Evolutionary conservation across 2,797 vertebrate species (phyloP).

Genomic region (Poecile montanus): DNA sequence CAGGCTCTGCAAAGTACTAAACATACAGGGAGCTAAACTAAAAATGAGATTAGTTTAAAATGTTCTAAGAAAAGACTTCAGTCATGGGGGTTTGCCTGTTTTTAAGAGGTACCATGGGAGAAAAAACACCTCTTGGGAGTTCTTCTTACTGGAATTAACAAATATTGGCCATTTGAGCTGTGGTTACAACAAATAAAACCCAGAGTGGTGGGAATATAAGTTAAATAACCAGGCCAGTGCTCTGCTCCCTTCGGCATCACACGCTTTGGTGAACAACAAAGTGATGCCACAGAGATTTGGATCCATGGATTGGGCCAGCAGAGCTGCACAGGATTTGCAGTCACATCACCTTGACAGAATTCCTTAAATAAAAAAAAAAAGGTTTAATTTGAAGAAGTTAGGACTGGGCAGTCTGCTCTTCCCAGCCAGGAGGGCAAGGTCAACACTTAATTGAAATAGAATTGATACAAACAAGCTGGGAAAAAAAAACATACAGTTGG

Average conservation of each 20-base stretch:
- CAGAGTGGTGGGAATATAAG: not conserved
- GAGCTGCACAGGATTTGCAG: not conserved
- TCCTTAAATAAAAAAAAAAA: not conserved
- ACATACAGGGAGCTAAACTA: slow-evolving; percentile 52
- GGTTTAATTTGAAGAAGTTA: not conserved
- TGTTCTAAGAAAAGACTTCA: not conserved
- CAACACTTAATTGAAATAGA: not conserved
- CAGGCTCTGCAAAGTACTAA: slow-evolving; percentile 34
- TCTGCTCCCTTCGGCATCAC: not conserved
- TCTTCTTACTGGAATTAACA: not conserved
- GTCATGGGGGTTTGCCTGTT: not conserved
- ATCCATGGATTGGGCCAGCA: not conserved
- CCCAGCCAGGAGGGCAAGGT: not conserved
- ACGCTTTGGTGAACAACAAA: not conserved
- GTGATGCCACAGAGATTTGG: not conserved
- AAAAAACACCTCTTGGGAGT: not conserved
- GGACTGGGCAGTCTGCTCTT: not conserved
- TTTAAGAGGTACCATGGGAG: not conserved
- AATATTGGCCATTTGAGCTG: not conserved
- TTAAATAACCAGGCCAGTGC: not conserved
- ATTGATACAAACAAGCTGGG: not conserved
- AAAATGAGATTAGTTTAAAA: slow-evolving; percentile 18
- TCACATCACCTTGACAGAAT: not conserved
- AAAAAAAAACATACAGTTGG: not conserved
- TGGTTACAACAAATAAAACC: not conserved